phyloP scores from a whole-genome alignment of 2,888 invertebrate species.

The Dolichopus griseipennis region DNA sequence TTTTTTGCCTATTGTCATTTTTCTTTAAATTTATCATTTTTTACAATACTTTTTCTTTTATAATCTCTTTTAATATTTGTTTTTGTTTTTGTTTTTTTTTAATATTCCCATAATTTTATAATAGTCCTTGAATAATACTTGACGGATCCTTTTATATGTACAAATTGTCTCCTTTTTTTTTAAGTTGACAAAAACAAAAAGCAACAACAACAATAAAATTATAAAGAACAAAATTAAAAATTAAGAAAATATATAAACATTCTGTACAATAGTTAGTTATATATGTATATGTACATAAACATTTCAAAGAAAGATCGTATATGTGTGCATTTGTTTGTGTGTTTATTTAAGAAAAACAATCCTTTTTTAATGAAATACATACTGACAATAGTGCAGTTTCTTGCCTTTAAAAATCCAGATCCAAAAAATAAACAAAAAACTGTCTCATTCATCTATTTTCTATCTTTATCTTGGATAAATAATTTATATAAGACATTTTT shows the following conservation, averaged over 20 bases:
- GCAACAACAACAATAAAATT: neutral
- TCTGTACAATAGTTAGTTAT: too few species aligned
- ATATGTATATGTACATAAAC: too few species aligned
- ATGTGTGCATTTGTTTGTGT: neutral
- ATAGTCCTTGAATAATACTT: constrained; percentile 6
- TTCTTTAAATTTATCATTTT: neutral
- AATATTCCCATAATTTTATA: constrained; percentile 4
- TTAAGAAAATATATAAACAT: neutral
- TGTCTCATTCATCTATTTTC: neutral
- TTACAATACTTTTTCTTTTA: neutral
- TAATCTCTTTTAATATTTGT: neutral
- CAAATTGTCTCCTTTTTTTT: neutral
- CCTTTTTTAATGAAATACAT: neutral
- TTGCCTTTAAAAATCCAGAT: too few species aligned
- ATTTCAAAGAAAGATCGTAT: too few species aligned
- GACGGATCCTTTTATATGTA: neutral
- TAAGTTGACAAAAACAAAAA: neutral
- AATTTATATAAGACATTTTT: neutral
- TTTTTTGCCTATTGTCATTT: neutral
- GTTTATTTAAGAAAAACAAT: neutral
- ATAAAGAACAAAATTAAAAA: neutral
- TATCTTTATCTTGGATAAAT: neutral
- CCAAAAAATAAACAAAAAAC: neutral
- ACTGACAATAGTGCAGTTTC: neutral
- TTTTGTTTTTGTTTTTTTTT: neutral